Percentiles rank a stretch among this genome's conserved stretches.
Evolutionary conservation across 2,797 vertebrate species (phyloP).

Genomic region (Esox masquinongy): DNA sequence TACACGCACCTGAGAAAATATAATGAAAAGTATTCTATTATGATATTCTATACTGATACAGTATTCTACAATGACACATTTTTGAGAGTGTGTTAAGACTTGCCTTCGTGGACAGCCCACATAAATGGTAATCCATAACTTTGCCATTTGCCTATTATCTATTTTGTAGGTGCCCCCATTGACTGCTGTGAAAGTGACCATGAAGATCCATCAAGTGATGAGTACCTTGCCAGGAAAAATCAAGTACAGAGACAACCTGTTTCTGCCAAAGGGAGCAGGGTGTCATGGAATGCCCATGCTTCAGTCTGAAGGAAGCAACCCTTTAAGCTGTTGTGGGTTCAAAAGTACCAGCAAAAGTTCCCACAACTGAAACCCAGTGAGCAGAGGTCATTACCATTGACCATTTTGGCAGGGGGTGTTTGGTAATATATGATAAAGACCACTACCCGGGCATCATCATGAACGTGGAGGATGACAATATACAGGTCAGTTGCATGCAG

Average conservation of each 20-base stretch:
- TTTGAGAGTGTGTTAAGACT: background rate
- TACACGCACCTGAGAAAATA: background rate
- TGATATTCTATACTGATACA: too few species aligned
- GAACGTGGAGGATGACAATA: background rate
- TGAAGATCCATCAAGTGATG: constrained; percentile 18
- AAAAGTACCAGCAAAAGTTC: background rate
- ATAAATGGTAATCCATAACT: background rate
- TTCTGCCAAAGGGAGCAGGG: constrained; percentile 21
- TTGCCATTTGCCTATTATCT: too few species aligned
- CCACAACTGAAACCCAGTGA: background rate
- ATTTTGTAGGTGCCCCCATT: constrained; percentile 9
- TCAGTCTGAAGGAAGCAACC: background rate
- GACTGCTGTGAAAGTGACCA: constrained; percentile 20
- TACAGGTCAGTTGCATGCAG: constrained; percentile 13
- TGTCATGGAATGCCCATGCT: constrained; percentile 20
- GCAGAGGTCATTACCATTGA: background rate
- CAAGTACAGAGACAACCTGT: constrained; percentile 22
- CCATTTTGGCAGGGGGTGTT: constrained; percentile 9
- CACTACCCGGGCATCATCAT: background rate
- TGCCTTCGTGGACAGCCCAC: background rate
- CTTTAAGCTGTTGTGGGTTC: background rate
- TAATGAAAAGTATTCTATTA: background rate
- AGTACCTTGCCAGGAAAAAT: constrained; percentile 4
- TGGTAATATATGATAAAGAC: background rate
- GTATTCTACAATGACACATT: background rate